phyloP scores from a whole-genome alignment of 64 coral and sea anemone species.

The Montipora efflorescens region DNA sequence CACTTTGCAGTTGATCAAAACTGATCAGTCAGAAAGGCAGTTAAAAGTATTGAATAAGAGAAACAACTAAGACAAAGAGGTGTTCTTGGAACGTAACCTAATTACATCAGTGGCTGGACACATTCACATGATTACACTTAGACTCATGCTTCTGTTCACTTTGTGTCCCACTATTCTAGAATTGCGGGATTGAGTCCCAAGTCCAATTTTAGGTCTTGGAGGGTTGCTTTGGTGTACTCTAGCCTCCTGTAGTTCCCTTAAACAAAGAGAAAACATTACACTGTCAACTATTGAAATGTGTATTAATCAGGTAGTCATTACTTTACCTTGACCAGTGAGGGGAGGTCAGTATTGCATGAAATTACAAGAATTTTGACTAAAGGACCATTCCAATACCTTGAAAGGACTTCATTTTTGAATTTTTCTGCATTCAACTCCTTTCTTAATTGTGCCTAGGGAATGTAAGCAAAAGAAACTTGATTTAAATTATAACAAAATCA shows the following conservation, averaged over 20 bases:
- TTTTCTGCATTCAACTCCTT: constrained; percentile 98
- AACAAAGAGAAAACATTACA: neutral
- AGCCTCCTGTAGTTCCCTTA: constrained; percentile 75
- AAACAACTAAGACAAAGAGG: neutral
- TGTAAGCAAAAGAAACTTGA: no score
- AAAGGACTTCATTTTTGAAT: constrained; percentile 89
- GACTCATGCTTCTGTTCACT: constrained; percentile 81
- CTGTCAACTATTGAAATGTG: no score
- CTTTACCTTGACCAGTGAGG: neutral
- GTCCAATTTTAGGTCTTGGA: constrained; percentile 39
- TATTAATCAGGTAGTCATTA: no score
- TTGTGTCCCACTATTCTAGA: constrained; percentile 74
- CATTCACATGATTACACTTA: constrained; percentile 79
- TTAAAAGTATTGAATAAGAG: neutral
- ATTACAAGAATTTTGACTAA: neutral
- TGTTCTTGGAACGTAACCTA: no score
- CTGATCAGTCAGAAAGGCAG: neutral
- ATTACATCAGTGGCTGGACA: neutral
- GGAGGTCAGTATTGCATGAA: neutral
- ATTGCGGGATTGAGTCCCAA: constrained; percentile 31
- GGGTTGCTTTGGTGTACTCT: constrained; percentile 59
- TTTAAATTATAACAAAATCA: no score
- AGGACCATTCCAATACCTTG: constrained; percentile 58
- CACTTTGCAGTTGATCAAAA: neutral
- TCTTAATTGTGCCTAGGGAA: constrained; percentile 83